Base-by-base conservation (phyloP, 2,113 vertebrate species). In the Scartelaos histophorus region DNA sequence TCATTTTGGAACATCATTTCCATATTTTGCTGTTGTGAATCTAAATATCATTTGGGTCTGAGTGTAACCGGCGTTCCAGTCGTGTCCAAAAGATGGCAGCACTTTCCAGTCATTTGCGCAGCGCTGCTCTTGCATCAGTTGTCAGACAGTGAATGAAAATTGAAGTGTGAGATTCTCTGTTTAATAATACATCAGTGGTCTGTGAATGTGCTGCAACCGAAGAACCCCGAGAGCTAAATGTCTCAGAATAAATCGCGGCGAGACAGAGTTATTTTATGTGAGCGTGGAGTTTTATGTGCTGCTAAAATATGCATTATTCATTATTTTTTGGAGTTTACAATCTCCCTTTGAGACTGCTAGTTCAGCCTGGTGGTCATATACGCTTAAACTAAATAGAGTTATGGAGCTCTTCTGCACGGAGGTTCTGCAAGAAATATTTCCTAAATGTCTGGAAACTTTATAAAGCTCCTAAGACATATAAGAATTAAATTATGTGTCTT, bases 41-140 rank as follows among this genome's bases (percentile, higher is more conserved):
- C 6, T 19, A 19, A 19, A 51, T 7, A 19, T 22, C 11, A 1
- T 11, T 22, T 19, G 2, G 16, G 1, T 70, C 15, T 51, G 25
- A 5, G 68, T 43, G 34, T 29, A 29, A 29, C 29, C 29, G 4
- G 29, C 4, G 2, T 62, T 67, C 66, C 49, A 15, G 7, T 70
- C 13, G 79, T 46, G 19, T 21, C 82, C 90, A 67, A 75, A 62
- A 90, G 90, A 81, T 89, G 87, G 85, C 84, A 82, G 82, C 82
- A 86, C 22, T 6, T 25, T 53, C 15, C 58, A 17, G 1, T 61
- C 64, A 22, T 19, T 73, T 13, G 16, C 57, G 1, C 43, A 51
- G 35, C 45, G 35, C 21, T 19, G 3, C 4, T 15, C 25, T 38
- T 58, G 61, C 22, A 16, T 67, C 25, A 46, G 24, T 66, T 11